Conservation (phyloP, 2,113 vertebrate species). For the Nesoenas mayeri region DNA sequence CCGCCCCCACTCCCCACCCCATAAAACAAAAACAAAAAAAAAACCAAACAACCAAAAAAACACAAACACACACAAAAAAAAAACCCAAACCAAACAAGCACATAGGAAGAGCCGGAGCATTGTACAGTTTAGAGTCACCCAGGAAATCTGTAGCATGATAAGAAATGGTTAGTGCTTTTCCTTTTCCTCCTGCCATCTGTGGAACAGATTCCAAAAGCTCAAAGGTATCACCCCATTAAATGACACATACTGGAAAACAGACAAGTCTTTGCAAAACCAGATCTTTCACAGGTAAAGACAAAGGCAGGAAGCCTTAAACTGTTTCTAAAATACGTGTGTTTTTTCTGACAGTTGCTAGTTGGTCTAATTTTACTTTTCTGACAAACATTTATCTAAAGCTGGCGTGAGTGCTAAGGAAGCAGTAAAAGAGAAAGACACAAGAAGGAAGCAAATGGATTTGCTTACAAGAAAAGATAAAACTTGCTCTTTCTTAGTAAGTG, state of each 20-base stretch:
- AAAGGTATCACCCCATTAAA: neutral
- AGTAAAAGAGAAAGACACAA: neutral
- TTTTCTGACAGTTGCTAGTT: neutral
- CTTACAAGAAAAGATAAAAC: neutral
- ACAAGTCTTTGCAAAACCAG: neutral
- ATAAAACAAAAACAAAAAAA: too few relatives aligned
- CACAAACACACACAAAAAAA: too few relatives aligned
- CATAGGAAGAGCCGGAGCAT: neutral
- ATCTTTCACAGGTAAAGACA: neutral
- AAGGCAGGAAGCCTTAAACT: neutral
- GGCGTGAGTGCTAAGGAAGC: neutral
- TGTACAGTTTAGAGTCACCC: neutral
- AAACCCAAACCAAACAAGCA: too few relatives aligned
- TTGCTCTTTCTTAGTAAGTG: neutral
- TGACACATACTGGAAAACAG: neutral
- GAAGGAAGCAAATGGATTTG: neutral
- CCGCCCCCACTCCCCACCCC: too few relatives aligned
- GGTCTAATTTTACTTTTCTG: neutral
- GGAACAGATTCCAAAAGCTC: neutral
- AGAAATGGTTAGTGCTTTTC: neutral
- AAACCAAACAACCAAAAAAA: too few relatives aligned
- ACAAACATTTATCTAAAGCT: neutral
- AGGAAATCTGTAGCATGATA: neutral
- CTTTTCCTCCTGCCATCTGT: neutral
- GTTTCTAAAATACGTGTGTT: fast-evolving